Conservation (phyloP, 2,113 vertebrate species). For the Nerophis ophidion region DNA sequence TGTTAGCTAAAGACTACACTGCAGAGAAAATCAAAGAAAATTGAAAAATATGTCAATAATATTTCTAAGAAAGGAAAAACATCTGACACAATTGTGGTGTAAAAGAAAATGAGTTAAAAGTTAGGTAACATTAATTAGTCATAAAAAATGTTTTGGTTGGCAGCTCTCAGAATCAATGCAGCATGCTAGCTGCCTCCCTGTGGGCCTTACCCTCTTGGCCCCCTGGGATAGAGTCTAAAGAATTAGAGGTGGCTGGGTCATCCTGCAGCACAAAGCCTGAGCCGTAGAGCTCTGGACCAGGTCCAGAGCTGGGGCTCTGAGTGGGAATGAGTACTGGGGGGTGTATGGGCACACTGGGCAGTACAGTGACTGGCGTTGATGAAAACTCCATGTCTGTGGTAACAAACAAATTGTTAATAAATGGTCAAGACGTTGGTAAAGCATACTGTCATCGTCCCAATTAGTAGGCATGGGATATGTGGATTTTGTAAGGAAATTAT, state of each 20-base stretch:
- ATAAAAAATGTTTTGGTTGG: conserved; percentile 26
- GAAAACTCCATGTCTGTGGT: conserved; percentile 97
- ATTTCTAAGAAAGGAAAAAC: conserved; percentile 27
- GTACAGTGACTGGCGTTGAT: conserved; percentile 86
- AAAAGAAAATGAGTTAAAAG: conserved; percentile 20
- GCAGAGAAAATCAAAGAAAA: conserved; percentile 1
- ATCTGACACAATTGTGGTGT: background rate
- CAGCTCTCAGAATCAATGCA: conserved; percentile 79
- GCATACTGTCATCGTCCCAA: conserved; percentile 51
- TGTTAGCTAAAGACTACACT: background rate
- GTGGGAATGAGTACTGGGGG: conserved; percentile 93
- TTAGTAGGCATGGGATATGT: conserved; percentile 51
- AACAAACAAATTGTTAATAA: conserved; percentile 92
- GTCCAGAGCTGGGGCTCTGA: conserved; percentile 76
- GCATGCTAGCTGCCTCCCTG: conserved; percentile 75
- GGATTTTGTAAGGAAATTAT: conserved; percentile 15
- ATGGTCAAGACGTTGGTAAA: conserved; percentile 55
- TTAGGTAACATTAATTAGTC: conserved; percentile 71
- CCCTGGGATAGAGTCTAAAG: conserved; percentile 93
- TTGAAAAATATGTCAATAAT: conserved; percentile 38
- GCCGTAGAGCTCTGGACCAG: conserved; percentile 86
- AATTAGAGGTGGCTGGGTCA: conserved; percentile 92
- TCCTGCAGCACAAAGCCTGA: conserved; percentile 94
- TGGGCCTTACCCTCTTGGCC: conserved; percentile 97
- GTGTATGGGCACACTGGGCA: conserved; percentile 88